Percentiles rank a stretch among this genome's conserved stretches.
Evolutionary conservation across 2,888 invertebrate genomes (phyloP).

Genomic region (Netelia fuscicornis): DNA sequence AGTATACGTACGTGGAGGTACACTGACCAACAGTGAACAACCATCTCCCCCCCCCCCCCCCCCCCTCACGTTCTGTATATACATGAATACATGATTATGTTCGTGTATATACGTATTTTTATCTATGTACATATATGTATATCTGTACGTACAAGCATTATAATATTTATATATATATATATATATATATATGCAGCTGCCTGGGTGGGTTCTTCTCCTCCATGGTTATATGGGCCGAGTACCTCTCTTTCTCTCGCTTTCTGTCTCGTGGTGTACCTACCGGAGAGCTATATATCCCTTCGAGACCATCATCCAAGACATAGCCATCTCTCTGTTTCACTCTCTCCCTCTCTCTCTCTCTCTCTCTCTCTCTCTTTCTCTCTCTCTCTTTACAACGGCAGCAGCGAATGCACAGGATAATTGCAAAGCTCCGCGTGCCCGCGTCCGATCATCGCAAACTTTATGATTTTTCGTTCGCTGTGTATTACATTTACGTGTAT

Average conservation of each 20-base stretch:
- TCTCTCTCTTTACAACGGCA: background rate
- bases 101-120: conserved; percentile 31
- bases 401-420: conserved; percentile 57
- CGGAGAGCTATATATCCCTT: conserved; percentile 43
- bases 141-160: conserved; percentile 17
- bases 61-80: conserved; percentile 17
- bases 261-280: conserved; percentile 10
- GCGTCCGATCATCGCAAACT: conserved; percentile 66
- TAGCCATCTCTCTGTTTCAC: background rate
- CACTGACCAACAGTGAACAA: background rate
- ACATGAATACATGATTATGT: conserved; percentile 14
- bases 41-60: no score
- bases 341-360: no score
- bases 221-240: conserved; percentile 44
- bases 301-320: conserved; percentile 48
- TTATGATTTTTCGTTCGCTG: conserved; percentile 65
- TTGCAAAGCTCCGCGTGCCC: conserved; percentile 64
- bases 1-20: conserved; percentile 36
- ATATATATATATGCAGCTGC: conserved; percentile 53
- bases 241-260: conserved; percentile 4
- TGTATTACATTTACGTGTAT: conserved; percentile 33
- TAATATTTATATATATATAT: conserved; percentile 32
- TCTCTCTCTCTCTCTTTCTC: background rate
- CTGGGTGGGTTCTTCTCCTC: conserved; percentile 63
- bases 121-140: conserved; percentile 27